These are phyloP conservation scores for Ceraclea dissimilis DNA, from an alignment of 2,888 invertebrate species.

Conservation along the genomic window DNA sequence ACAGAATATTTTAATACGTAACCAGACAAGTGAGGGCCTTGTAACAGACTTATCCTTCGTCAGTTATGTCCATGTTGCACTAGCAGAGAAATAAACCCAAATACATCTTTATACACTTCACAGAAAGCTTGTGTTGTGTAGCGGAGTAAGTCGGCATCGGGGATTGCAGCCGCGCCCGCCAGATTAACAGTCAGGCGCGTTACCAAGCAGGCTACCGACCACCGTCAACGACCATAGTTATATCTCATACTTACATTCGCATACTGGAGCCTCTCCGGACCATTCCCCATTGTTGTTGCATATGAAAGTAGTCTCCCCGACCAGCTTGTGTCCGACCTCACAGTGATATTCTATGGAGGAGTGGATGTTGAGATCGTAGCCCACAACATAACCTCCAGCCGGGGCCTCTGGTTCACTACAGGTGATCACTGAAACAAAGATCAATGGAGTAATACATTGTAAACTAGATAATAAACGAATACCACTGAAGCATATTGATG, in stretches of 20 bases:
- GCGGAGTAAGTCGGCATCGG: no score
- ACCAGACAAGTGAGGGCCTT: no score
- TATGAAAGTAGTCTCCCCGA: constrained; percentile 61
- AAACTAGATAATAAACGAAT: background rate
- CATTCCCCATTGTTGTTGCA: constrained; percentile 76
- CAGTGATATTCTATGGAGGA: constrained; percentile 84
- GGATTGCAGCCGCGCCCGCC: no score
- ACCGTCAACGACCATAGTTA: no score
- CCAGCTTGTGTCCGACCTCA: constrained; percentile 72
- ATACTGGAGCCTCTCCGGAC: constrained; percentile 73
- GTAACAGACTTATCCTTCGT: constrained; percentile 9
- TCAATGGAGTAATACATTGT: background rate
- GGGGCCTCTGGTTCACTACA: constrained; percentile 84
- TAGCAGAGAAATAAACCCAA: background rate
- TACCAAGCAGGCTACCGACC: no score
- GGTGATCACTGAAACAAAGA: constrained; percentile 66
- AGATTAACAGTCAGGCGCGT: no score
- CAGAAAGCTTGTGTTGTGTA: no score
- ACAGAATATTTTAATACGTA: no score
- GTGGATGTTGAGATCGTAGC: constrained; percentile 83
- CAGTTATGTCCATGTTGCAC: no score
- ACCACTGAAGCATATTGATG: no score
- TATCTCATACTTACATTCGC: constrained; percentile 70
- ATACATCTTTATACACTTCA: no score
- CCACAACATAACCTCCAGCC: constrained; percentile 77